A percentile compares a stretch with the other conserved stretches of the same genome.
Evolutionary conservation across 2,888 invertebrate species (phyloP).

Genomic region (Zele albiditarsus): DNA sequence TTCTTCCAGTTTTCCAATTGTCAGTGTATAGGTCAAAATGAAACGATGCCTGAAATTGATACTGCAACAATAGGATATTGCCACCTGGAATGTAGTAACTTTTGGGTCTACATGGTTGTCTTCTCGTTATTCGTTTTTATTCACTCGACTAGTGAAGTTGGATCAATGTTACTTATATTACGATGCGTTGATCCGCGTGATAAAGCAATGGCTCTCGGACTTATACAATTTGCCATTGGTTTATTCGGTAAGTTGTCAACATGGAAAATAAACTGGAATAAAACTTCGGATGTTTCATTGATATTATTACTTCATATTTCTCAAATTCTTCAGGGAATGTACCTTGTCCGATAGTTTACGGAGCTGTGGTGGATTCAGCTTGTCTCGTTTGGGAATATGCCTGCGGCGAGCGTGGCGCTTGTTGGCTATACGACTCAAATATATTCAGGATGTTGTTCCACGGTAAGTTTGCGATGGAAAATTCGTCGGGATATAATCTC

Average conservation of each 20-base stretch:
- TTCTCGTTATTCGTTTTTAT: constrained; percentile 93
- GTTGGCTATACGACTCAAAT: constrained; percentile 90
- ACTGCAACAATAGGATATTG: constrained; percentile 87
- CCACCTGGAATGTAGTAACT: constrained; percentile 84
- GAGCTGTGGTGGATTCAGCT: constrained; percentile 92
- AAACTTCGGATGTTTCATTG: constrained; percentile 1
- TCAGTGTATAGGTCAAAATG: constrained; percentile 71
- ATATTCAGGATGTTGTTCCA: constrained; percentile 89
- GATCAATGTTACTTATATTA: constrained; percentile 91
- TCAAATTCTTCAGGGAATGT: constrained; percentile 80
- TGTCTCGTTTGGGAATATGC: constrained; percentile 90
- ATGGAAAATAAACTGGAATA: not conserved
- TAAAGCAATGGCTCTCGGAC: constrained; percentile 95
- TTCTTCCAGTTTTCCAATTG: constrained; percentile 74
- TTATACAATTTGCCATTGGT: constrained; percentile 94
- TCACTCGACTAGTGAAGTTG: constrained; percentile 94
- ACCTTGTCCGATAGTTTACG: constrained; percentile 95
- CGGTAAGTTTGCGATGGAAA: constrained; percentile 75
- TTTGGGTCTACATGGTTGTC: constrained; percentile 85
- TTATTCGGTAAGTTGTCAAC: constrained; percentile 79
- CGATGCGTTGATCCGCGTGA: constrained; percentile 93
- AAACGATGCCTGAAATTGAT: constrained; percentile 53
- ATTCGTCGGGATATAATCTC: constrained; percentile 20
- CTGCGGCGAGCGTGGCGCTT: constrained; percentile 87
- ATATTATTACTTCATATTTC: constrained; percentile 18